Evolutionary conservation across 1,140 invertebrate genomes (phyloP).

Genomic region (Hycleus cichorii): DNA sequence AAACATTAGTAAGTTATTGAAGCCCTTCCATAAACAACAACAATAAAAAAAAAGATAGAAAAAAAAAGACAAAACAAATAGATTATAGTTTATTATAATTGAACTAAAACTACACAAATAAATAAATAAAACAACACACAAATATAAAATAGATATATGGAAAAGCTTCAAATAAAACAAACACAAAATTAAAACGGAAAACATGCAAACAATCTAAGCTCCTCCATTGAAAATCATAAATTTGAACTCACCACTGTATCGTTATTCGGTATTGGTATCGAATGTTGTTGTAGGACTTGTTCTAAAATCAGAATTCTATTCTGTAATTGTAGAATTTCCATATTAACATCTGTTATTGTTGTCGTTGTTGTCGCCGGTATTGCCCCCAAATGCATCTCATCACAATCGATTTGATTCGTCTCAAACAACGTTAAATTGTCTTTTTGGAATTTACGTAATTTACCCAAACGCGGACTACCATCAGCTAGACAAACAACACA

Average conservation of each 20-base stretch:
- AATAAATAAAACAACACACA: conserved; percentile 2
- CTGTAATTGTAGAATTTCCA: conserved; percentile 25
- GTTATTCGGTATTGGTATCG: conserved; percentile 31
- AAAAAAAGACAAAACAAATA: no score
- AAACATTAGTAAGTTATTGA: no score
- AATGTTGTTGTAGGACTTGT: conserved; percentile 32
- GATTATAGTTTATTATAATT: no score
- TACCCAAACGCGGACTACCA: conserved; percentile 48
- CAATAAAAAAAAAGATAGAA: no score
- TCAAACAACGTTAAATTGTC: conserved; percentile 32
- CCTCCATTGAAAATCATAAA: conserved; percentile 24
- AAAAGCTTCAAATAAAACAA: conserved; percentile 7
- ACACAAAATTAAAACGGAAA: not conserved
- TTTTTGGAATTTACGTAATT: conserved; percentile 44
- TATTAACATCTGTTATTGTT: conserved; percentile 18
- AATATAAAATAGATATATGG: not conserved
- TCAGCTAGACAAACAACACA: conserved; percentile 24
- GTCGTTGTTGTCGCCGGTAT: conserved; percentile 23
- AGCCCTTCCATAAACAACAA: no score
- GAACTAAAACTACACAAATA: not conserved
- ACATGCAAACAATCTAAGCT: conserved; percentile 19
- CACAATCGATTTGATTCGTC: conserved; percentile 40
- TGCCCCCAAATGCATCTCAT: conserved; percentile 17
- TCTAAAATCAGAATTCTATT: conserved; percentile 32
- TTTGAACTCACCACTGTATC: conserved; percentile 21